Base-by-base conservation (phyloP, 2,888 invertebrate genomes). In the Drosophila meridionalis region DNA sequence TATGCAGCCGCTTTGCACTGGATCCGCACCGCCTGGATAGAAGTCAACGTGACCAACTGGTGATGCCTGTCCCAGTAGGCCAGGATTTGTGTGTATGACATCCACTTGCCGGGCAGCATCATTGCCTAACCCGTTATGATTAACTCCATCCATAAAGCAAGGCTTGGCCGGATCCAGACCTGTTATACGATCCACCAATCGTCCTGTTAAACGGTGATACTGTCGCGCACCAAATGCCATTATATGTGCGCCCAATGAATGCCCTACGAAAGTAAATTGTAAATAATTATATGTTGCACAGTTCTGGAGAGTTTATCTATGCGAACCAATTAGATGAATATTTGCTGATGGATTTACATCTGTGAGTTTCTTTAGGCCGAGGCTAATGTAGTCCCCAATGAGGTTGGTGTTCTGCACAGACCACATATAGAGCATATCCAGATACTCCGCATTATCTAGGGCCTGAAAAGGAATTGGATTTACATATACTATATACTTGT, bases 351-450 rank as follows among this genome's bases (percentile, higher is more conserved):
- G 89, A 5, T 87, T 82, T 0, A 82, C 66, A 62, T 88, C 81
- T 4, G 74, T 60, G 50, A 92, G 70, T 32, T 85, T 80, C 4
- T 75, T 72, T 11, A 92, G 52, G 12, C 88, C 91, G 30, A 75
- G 56, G 0, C 80, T 91, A 36, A 92, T 80, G 20, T 80, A 71
- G 42, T 84, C 75, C 0, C 92, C 92, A 45, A 92, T 89, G 9
- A 81, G 73, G 61, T 92, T 90, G 2, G 92, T 91, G 55, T 92
- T 92, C 1, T 92, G 65, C 0, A 91, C 92, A 4, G 92, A 87
- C 92, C 92, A 92, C 50, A 89, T 89, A 65, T 92, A 92, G 0
- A 92, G 61, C 0, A 92, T 91, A 55, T 91, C 88, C 7, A 92
- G 83, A 63, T 85, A 92, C n/a, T 67, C 67, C 28, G 86, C 88